These are phyloP conservation scores for Labeo catla DNA, from an alignment of 2,113 vertebrate species.

Conservation along the genomic window DNA sequence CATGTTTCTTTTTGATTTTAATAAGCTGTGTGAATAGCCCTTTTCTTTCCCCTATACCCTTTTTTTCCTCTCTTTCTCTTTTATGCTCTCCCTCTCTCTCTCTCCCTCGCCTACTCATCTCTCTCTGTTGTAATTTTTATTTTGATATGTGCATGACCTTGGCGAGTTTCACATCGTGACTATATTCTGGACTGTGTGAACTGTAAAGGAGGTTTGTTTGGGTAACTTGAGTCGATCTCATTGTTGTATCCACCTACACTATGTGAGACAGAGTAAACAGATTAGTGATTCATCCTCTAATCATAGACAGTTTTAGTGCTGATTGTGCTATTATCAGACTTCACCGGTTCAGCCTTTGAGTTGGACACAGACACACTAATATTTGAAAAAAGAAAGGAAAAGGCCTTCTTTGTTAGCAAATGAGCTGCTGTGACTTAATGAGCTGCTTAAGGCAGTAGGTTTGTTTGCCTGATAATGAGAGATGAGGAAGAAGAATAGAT, in stretches of 20 bases:
- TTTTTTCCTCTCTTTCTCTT: not conserved
- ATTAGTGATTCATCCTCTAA: not conserved
- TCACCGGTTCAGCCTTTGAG: not conserved
- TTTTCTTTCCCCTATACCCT: not conserved
- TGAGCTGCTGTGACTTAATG: slow-evolving; percentile 34
- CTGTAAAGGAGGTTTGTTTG: slow-evolving; percentile 20
- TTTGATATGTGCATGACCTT: slow-evolving; percentile 43
- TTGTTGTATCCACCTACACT: not conserved
- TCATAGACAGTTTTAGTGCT: not conserved
- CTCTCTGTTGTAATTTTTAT: not conserved
- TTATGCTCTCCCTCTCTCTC: not conserved
- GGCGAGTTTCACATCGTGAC: not conserved
- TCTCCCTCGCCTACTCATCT: not conserved
- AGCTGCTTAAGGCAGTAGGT: slow-evolving; percentile 43
- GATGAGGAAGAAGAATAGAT: slow-evolving; percentile 54
- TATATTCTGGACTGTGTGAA: not conserved
- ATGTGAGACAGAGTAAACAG: not conserved
- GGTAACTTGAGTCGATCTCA: slow-evolving; percentile 6
- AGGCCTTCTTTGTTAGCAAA: not conserved
- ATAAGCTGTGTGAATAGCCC: not conserved
- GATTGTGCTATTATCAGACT: not conserved
- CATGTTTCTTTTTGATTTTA: slow-evolving; percentile 29
- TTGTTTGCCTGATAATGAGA: slow-evolving; percentile 40
- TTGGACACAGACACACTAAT: not conserved
- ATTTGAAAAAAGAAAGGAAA: not conserved